Percentiles rank a stretch among this genome's conserved stretches.
Conservation (phyloP, 1,140 invertebrate species). For the Anadara kagoshimensis region DNA sequence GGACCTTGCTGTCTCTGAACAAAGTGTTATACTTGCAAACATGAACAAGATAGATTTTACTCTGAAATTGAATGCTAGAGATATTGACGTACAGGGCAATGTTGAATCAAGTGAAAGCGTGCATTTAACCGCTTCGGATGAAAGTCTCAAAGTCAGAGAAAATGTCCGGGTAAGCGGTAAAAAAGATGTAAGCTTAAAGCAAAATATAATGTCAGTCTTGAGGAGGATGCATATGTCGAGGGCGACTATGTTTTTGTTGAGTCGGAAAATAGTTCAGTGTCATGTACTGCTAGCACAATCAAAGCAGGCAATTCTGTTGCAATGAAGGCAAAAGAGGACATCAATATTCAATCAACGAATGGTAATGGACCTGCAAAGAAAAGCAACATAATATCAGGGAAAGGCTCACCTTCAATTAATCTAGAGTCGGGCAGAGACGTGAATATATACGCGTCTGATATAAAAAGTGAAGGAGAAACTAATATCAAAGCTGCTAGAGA, state of each 20-base stretch:
- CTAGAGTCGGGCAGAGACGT: neutral
- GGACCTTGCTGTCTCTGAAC: neutral
- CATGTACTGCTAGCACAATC: neutral
- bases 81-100: neutral
- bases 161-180: neutral
- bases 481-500: neutral
- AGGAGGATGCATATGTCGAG: neutral
- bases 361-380: neutral
- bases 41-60: neutral
- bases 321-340: neutral
- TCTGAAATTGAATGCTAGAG: neutral
- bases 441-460: neutral
- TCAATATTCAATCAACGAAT: neutral
- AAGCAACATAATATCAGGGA: neutral
- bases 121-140: neutral
- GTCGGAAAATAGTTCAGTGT: neutral
- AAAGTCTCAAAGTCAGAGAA: neutral
- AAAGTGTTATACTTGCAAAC: conserved; percentile 2
- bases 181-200: neutral
- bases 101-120: neutral
- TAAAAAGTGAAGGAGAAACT: neutral
- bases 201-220: neutral
- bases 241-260: neutral
- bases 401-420: neutral
- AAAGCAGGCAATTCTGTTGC: neutral